Percentiles rank a stretch among this genome's conserved stretches.
Conservation (phyloP, 2,888 invertebrate genomes). For the Chrysolina americana region DNA sequence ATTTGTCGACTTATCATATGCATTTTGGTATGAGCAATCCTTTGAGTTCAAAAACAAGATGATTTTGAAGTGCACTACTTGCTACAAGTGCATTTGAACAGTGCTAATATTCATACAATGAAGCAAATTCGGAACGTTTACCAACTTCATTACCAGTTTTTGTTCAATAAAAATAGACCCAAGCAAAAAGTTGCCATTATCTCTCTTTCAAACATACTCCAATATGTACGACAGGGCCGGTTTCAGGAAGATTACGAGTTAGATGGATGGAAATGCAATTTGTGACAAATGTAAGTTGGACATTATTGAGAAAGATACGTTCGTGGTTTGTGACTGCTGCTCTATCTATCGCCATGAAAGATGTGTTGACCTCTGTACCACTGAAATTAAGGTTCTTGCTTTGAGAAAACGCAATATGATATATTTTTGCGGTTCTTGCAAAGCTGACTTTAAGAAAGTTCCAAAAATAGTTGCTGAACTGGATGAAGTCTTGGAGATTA, state of each 20-base stretch:
- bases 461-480: neutral
- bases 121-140: neutral
- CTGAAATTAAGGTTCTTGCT: neutral
- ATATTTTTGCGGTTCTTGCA: conserved; percentile 12
- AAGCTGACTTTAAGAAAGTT: neutral
- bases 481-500: neutral
- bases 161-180: conserved; percentile 22
- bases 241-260: neutral
- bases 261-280: neutral
- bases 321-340: conserved; percentile 14
- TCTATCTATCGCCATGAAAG: conserved; percentile 2
- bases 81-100: conserved; percentile 6
- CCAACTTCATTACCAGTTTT: conserved; percentile 9
- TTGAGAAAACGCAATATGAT: conserved; percentile 25
- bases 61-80: neutral
- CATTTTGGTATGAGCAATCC: conserved; percentile 6
- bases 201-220: neutral
- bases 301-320: conserved; percentile 18
- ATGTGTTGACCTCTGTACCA: conserved; percentile 10
- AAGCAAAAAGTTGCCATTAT: conserved; percentile 18
- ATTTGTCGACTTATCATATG: too few relatives aligned
- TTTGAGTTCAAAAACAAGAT: conserved; percentile 9
- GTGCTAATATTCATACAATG: conserved; percentile 9
- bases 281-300: conserved; percentile 3
- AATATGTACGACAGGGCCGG: neutral